Evolutionary conservation across 2,888 invertebrate genomes (phyloP).

Genomic region (Oscheius sp.): DNA sequence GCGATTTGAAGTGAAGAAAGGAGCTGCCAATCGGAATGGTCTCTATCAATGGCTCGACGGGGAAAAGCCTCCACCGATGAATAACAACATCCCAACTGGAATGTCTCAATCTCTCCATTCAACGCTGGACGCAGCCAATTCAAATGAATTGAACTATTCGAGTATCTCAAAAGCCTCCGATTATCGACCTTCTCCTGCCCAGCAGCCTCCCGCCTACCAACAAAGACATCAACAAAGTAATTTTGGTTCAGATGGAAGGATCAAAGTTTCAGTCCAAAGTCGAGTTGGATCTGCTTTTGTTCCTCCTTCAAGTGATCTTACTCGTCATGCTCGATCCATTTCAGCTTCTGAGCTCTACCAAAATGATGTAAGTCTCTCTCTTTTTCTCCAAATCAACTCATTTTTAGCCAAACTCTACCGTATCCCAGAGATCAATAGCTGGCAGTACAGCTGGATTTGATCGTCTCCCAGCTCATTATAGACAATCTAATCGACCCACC

Average conservation of each 20-base stretch:
- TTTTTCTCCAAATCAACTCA: no score
- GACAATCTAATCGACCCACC: constrained; percentile 55
- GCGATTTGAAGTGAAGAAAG: constrained; percentile 93
- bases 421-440: constrained; percentile 53
- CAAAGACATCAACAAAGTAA: constrained; percentile 37
- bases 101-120: constrained; percentile 23
- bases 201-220: constrained; percentile 36
- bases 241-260: not conserved
- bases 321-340: constrained; percentile 51
- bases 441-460: constrained; percentile 43
- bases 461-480: constrained; percentile 61
- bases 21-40: constrained; percentile 95
- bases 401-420: constrained; percentile 52
- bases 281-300: constrained; percentile 30
- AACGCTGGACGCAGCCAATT: not conserved
- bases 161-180: constrained; percentile 19
- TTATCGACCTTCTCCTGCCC: constrained; percentile 8
- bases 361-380: constrained; percentile 27
- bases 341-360: constrained; percentile 60
- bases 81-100: not conserved
- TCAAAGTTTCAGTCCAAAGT: constrained; percentile 17
- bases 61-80: constrained; percentile 78
- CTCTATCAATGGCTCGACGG: constrained; percentile 89
- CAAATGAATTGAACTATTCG: constrained; percentile 14
- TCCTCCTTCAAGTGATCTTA: constrained; percentile 7